A percentile compares a stretch with the other conserved stretches of the same genome.
Conservation (phyloP, 2,888 invertebrate genomes). For the Hylaea fasciaria region DNA sequence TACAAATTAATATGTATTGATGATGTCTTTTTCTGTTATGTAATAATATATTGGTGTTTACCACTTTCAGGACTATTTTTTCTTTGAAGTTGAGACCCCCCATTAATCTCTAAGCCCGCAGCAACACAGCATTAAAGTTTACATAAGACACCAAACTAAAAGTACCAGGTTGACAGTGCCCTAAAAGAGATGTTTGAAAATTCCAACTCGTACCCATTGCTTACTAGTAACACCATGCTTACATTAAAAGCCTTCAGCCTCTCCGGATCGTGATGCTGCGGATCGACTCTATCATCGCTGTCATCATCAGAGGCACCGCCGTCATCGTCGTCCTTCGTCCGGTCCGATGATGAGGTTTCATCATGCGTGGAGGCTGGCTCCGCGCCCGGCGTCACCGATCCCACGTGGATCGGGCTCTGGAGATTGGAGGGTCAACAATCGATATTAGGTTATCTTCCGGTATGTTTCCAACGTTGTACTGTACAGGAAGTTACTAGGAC, state of each 20-base stretch:
- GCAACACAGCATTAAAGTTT: no score
- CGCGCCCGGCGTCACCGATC: slow-evolving; percentile 77
- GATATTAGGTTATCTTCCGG: background rate
- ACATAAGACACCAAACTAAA: no score
- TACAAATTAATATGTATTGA: no score
- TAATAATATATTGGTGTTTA: no score
- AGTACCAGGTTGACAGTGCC: background rate
- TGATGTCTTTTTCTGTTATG: no score
- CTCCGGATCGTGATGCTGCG: slow-evolving; percentile 95
- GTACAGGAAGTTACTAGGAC: background rate
- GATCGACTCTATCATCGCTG: slow-evolving; percentile 95
- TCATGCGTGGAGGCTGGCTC: slow-evolving; percentile 88
- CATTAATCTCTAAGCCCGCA: no score
- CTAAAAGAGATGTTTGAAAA: background rate
- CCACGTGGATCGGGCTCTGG: slow-evolving; percentile 88
- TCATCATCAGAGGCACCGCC: slow-evolving; percentile 90
- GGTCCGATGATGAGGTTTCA: slow-evolving; percentile 94
- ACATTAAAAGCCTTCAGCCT: slow-evolving; percentile 98
- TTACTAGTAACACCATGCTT: slow-evolving; percentile 68
- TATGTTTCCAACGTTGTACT: background rate
- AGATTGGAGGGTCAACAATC: background rate
- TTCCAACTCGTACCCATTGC: background rate
- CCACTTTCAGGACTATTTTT: no score
- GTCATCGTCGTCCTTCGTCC: slow-evolving; percentile 92
- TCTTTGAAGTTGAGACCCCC: no score